Evolutionary conservation across 2,797 vertebrate species (phyloP).

Genomic region (Sebastes miniatus): DNA sequence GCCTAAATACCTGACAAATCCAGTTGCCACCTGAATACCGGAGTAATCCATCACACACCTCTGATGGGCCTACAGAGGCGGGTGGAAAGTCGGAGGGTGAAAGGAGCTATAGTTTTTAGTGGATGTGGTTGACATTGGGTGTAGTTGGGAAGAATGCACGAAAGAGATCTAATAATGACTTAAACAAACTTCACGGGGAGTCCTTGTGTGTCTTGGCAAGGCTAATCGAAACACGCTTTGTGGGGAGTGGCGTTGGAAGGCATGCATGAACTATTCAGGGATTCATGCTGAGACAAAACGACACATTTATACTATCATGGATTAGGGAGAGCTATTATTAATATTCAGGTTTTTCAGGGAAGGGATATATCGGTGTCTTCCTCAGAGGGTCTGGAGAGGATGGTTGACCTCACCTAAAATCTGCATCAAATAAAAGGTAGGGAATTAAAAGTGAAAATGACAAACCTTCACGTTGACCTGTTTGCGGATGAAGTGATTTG

Average conservation of each 20-base stretch:
- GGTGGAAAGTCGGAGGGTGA: slow-evolving; percentile 43
- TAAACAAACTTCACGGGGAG: slow-evolving; percentile 17
- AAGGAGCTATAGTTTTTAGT: slow-evolving; percentile 27
- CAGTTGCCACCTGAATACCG: slow-evolving; percentile 57
- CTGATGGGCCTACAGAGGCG: slow-evolving; percentile 42
- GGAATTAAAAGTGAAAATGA: slow-evolving; percentile 74
- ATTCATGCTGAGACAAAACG: slow-evolving; percentile 55
- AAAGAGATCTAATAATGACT: slow-evolving; percentile 44
- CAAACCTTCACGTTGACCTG: slow-evolving; percentile 84
- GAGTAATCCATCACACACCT: slow-evolving; percentile 59
- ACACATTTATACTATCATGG: slow-evolving; percentile 29
- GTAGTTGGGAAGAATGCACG: slow-evolving; percentile 18
- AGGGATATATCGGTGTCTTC: background rate
- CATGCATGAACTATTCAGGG: slow-evolving; percentile 63
- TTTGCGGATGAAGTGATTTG: slow-evolving; percentile 78
- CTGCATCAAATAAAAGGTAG: slow-evolving; percentile 25
- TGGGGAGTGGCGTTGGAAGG: slow-evolving; percentile 38
- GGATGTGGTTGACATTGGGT: slow-evolving; percentile 43
- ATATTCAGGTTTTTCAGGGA: slow-evolving; percentile 3
- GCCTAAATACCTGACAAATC: slow-evolving; percentile 71
- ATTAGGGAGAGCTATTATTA: slow-evolving; percentile 22
- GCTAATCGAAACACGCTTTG: slow-evolving; percentile 31
- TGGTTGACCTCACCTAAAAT: slow-evolving; percentile 32
- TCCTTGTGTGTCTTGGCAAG: slow-evolving; percentile 47
- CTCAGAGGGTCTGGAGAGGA: background rate